Conservation (phyloP, 2,797 vertebrate genomes). For the Poecilia picta region DNA sequence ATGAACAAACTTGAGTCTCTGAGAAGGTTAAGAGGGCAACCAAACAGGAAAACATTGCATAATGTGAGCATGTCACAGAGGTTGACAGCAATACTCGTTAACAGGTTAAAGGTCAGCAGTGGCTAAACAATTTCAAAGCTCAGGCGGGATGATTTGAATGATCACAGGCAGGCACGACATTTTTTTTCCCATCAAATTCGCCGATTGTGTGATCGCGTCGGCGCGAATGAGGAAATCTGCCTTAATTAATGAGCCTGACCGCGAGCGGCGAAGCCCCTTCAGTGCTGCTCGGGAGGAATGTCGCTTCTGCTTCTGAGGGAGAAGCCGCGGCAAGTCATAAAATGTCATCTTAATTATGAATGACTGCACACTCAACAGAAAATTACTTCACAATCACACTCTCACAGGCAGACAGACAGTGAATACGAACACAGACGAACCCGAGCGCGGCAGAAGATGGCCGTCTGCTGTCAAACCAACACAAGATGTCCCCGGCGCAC, state of each 20-base stretch:
- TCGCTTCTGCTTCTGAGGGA: conserved; percentile 16
- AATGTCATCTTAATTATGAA: conserved; percentile 40
- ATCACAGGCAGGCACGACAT: background rate
- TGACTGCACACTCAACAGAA: conserved; percentile 5
- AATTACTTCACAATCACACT: conserved; percentile 6
- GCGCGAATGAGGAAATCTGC: conserved; percentile 8
- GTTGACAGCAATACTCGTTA: conserved; percentile 40
- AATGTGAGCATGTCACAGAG: conserved; percentile 18
- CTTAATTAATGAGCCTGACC: conserved; percentile 33
- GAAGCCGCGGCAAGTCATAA: conserved; percentile 19
- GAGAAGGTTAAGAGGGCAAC: conserved; percentile 41
- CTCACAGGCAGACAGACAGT: background rate
- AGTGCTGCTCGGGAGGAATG: conserved; percentile 11
- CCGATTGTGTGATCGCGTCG: background rate
- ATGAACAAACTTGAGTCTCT: conserved; percentile 24
- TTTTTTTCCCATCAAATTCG: background rate
- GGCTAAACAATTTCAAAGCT: conserved; percentile 26
- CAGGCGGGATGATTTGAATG: background rate
- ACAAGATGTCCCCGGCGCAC: background rate
- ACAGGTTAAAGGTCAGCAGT: conserved; percentile 24
- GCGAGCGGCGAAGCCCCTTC: conserved; percentile 26
- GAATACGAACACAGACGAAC: background rate
- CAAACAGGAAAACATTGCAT: conserved; percentile 10
- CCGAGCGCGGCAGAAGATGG: background rate
- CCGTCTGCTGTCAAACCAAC: background rate